Evolutionary conservation across 2,113 vertebrate genomes (phyloP).

Genomic region (Phyllostomus discolor): DNA sequence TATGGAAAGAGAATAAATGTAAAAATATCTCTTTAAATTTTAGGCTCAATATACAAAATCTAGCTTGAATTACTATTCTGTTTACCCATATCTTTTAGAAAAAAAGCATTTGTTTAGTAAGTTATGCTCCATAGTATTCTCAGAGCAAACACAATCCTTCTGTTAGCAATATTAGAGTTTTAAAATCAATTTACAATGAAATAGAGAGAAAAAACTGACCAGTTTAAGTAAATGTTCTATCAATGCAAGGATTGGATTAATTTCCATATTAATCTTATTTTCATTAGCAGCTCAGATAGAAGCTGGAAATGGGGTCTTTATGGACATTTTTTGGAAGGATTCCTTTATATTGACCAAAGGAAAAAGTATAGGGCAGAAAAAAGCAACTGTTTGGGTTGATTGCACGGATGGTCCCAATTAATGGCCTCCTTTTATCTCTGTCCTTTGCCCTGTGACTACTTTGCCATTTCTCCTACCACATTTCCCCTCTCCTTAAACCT

Average conservation of each 20-base stretch:
- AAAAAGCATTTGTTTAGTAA: slow-evolving; percentile 22
- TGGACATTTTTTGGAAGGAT: not conserved
- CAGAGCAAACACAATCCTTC: not conserved
- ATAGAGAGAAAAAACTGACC: slow-evolving; percentile 3
- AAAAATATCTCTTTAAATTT: not conserved
- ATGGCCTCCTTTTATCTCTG: not conserved
- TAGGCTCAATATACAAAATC: not conserved
- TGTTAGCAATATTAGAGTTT: not conserved
- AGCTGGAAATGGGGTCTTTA: not conserved
- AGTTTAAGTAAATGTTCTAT: slow-evolving; percentile 43
- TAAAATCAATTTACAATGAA: slow-evolving; percentile 22
- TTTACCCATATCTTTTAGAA: not conserved
- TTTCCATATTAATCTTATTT: slow-evolving; percentile 29
- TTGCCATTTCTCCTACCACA: not conserved
- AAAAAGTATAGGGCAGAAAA: not conserved
- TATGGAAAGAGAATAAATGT: not conserved
- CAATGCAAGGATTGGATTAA: slow-evolving; percentile 31
- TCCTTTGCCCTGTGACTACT: not conserved
- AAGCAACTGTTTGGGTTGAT: not conserved
- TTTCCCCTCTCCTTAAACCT: not conserved
- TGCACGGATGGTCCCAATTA: not conserved
- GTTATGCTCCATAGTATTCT: not conserved
- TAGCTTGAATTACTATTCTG: not conserved
- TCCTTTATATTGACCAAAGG: not conserved
- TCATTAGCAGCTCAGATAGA: not conserved